phyloP scores from a whole-genome alignment of 2,797 vertebrate genomes.

The Ctenosaura bakeri region DNA sequence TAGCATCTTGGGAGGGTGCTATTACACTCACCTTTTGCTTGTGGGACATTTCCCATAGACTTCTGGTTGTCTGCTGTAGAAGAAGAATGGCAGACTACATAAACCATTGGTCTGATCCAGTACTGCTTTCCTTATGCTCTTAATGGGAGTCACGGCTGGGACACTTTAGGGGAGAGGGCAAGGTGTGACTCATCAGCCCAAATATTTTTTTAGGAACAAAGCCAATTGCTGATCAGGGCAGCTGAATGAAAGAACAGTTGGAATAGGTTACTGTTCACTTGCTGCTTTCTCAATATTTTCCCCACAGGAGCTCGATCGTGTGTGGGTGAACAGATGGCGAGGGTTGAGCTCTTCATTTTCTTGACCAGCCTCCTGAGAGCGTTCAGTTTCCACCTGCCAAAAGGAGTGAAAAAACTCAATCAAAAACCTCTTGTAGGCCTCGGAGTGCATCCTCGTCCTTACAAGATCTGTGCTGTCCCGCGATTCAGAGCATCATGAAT shows the following conservation, averaged over 20 bases:
- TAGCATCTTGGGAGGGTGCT: neutral
- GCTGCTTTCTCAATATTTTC: neutral
- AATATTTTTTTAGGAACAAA: neutral
- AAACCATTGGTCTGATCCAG: neutral
- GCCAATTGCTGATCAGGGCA: too few relatives aligned
- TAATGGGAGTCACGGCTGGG: neutral
- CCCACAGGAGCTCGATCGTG: neutral
- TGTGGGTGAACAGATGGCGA: constrained; percentile 15
- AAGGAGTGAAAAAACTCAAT: neutral
- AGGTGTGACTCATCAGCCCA: too few relatives aligned
- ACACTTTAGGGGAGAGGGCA: neutral
- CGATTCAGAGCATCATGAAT: neutral
- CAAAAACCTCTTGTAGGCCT: neutral
- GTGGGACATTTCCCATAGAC: neutral
- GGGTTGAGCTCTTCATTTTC: constrained; percentile 18
- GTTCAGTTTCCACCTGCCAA: neutral
- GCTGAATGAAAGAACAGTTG: neutral
- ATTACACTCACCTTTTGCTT: neutral
- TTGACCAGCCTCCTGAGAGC: constrained; percentile 18
- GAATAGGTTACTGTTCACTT: neutral
- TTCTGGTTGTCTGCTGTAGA: neutral
- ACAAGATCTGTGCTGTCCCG: constrained; percentile 20
- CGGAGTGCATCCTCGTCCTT: neutral
- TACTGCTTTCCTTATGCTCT: neutral
- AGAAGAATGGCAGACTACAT: neutral